Base-by-base conservation (phyloP, 2,113 vertebrate species). In the Periophthalmodon schlosseri region DNA sequence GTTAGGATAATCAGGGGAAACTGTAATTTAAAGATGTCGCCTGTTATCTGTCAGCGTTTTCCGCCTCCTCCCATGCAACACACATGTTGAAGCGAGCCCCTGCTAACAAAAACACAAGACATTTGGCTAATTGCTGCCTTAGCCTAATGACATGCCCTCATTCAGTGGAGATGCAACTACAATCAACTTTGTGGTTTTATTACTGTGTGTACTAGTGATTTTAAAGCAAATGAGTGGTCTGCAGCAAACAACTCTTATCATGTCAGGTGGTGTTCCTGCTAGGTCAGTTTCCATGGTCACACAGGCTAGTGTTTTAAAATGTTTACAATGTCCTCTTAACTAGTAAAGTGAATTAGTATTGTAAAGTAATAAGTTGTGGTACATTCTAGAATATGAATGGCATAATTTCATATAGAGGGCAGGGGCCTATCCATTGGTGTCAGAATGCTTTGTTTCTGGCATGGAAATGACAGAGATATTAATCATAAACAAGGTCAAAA, bases 1-100 rank as follows among this genome's bases (percentile, higher is more conserved):
- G 69, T 88, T 86, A 87, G 86, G 80, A 79, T 89, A 91, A 93
- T 90, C 84, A 88, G 77, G 39, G 80, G 85, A 72, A 85, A 81
- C 74, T 86, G 78, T 92, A 88, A 91, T 92, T 92, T 88, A 87
- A 91, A 91, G 82, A 91, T 87, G 80, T 85, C 85, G 83, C 84
- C 83, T 89, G 88, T 84, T 73, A 78, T 78, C 81, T 81, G 85
- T 87, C 78, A 73, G 72, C 83, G 13, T n/a, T 20, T 65, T 77
- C 68, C 23, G 57, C 23, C 76, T 54, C 83, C 88, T 88, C 86
- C 81, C 76, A 86, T 61, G 7, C 77, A 78, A 73, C 87, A 84
- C 79, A 66, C 73, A 77, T 63, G 11, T 71, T 80, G 15, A 7
- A 2, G 64, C 77, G 77, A 68, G 58, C 74, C 76, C 28, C 16